Evolutionary conservation across 2,113 vertebrate species (phyloP), one percentile per base, ranked within the genome.

Genomic region (Hypocryptadius cinnamomeus): DNA sequence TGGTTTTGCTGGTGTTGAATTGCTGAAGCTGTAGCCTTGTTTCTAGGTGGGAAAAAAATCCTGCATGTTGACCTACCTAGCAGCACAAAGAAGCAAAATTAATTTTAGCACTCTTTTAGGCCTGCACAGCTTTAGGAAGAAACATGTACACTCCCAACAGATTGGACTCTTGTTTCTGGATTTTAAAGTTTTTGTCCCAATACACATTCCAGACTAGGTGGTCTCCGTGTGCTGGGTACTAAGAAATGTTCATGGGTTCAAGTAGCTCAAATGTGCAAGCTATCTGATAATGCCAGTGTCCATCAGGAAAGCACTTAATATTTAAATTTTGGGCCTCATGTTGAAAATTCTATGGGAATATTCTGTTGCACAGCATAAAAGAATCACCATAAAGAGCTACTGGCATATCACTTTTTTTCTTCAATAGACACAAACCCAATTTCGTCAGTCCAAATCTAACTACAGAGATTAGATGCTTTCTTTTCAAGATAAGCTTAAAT

Each of bases 21-120:
- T 95, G 80, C 65, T 3, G 3, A 89, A 85, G 61, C 73, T 72
- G 20, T 71, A 87, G 83, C 86, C 80, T 94, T 85, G 28, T 92
- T 93, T 94, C 84, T 88, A 65, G 66, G 48, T 85, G 86, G 64
- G 8, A 28, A 83, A 78, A 81, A 74, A 74, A 0, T 3, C 9
- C 74, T 71, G 80, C 33, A 13, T 54, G 25, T 81, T 96, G 91
- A 92, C 91, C 95, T 94, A 95, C 86, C 89, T 96, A 93, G 86
- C 48, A 68, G 40, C 70, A 83, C 2, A 5, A 85, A 65, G 61
- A 89, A 95, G 94, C n/a, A 82, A 89, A 90, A 94, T 86, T 89
- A 89, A 91, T 93, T 89, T 89, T 82, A 61, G 54, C 70, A 63
- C 50, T 85, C 68, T 92, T 92, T 92, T 89, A 79, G 73, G 73